These are phyloP conservation scores for Hucho hucho DNA, from an alignment of 2,113 vertebrate species.

Conservation along the genomic window DNA sequence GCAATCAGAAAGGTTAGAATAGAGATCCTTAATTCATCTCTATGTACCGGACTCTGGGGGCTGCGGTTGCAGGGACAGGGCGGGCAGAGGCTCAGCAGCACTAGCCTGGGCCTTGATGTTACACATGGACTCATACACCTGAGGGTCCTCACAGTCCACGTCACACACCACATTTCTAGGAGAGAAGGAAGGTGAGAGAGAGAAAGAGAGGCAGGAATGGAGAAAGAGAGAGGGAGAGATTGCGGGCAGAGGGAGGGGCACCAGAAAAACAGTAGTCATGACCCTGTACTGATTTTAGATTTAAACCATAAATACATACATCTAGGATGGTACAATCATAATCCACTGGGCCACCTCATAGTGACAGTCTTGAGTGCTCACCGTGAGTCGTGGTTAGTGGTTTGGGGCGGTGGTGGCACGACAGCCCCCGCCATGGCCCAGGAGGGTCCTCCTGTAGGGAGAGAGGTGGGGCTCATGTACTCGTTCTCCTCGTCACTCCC, in stretches of 20 bases:
- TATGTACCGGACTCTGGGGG: constrained; percentile 50
- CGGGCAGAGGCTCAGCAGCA: constrained; percentile 24
- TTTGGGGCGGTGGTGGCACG: constrained; percentile 72
- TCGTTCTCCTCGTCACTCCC: constrained; percentile 86
- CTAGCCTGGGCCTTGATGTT: constrained; percentile 85
- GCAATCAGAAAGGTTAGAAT: not conserved
- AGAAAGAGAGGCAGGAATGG: not conserved
- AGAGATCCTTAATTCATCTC: not conserved
- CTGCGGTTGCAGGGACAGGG: constrained; percentile 28
- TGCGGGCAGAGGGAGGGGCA: not conserved
- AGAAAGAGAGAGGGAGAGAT: not conserved
- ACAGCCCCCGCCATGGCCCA: constrained; percentile 57
- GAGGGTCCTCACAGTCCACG: constrained; percentile 79
- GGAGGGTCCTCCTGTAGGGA: constrained; percentile 74
- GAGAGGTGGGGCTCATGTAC: constrained; percentile 95
- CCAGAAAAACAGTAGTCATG: not conserved
- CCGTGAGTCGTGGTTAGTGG: constrained; percentile 57
- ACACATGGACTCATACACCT: constrained; percentile 94
- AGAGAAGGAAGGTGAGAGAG: not conserved
- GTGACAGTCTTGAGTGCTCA: constrained; percentile 18
- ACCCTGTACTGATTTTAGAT: not conserved
- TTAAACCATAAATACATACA: not conserved
- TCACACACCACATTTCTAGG: constrained; percentile 64
- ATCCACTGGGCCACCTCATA: not conserved
- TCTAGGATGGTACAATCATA: not conserved